Conservation (phyloP, 1,140 invertebrate species). For the Colletes latitarsis region DNA sequence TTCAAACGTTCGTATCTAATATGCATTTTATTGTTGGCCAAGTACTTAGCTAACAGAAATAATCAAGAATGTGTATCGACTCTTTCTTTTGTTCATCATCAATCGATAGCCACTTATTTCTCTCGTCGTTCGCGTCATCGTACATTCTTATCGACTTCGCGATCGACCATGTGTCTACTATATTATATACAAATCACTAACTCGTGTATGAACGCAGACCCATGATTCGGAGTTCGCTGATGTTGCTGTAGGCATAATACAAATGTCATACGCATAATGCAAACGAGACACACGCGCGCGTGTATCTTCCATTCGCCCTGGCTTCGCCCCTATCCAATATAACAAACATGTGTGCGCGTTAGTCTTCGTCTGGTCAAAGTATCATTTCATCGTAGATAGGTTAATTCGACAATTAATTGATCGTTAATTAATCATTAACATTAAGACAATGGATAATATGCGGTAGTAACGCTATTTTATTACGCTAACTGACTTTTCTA, state of each 20-base stretch:
- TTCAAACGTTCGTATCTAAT: slow-evolving; percentile 49
- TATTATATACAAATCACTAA: slow-evolving; percentile 13
- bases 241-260: too few relatives aligned
- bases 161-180: background rate
- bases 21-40: slow-evolving; percentile 70
- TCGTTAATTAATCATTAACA: slow-evolving; percentile 61
- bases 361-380: slow-evolving; percentile 35
- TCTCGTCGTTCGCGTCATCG: background rate
- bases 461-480: slow-evolving; percentile 53
- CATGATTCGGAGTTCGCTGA: background rate
- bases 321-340: background rate
- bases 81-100: slow-evolving; percentile 5
- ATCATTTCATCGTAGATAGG: slow-evolving; percentile 30
- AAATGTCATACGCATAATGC: slow-evolving; percentile 25
- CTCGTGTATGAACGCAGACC: background rate
- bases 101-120: slow-evolving; percentile 20
- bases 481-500: slow-evolving; percentile 59
- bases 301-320: background rate
- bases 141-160: background rate
- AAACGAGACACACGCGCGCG: slow-evolving; percentile 4
- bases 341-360: slow-evolving; percentile 46
- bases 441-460: slow-evolving; percentile 61
- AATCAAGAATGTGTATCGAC: slow-evolving; percentile 54
- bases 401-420: slow-evolving; percentile 53
- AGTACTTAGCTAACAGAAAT: slow-evolving; percentile 67